Base-by-base conservation (phyloP, 2,888 invertebrate species). In the Scelioninae gen. 1 region DNA sequence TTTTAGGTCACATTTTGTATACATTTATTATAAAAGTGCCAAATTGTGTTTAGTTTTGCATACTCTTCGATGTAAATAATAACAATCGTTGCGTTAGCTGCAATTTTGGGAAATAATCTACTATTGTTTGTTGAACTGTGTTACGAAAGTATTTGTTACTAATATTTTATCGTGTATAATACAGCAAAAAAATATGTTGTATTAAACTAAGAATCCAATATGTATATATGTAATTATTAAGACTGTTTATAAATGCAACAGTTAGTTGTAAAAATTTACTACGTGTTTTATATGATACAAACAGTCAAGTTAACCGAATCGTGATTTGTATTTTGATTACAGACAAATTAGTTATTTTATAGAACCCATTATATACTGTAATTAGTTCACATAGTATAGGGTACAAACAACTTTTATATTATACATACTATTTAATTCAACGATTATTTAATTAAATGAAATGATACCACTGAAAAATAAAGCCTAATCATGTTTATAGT, bases 201-300 rank as follows among this genome's bases (percentile, higher is more conserved):
- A 56, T 13, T 56, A 38, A n/a, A 45, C 55, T 60, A 38, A 49
- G 38, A 16, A 60, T 23, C 47, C 45, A 16, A 53, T 56, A 56
- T 75, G 65, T 75, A 66, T 10, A 65, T 75, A 66, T 75, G 75
- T 75, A 75, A 75, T 75, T 75, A 75, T 34, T 56, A 29, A 34
- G 11, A 40, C 10, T 9, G 7, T 31, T 49, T 45, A 51, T 8
- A 72, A 45, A 49, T n/a, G 72, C 43, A 32, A 72, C 51, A 62
- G 47, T 65, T 75, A 56, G 49, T 56, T 56, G 38, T 10, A 66
- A 16, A 55, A 56, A 56, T 75, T 65, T 65, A 16, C 38, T 65
- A 49, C 47, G 32, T 45, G 15, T 53, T 65, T 75, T 75, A 32
- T 66, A 75, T 34, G 9, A 72, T 31, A 32, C 31, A 13, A 72